Evolutionary conservation across 92 coral and sea anemone species (phyloP).

Genomic region (Zoanthus solanderi): DNA sequence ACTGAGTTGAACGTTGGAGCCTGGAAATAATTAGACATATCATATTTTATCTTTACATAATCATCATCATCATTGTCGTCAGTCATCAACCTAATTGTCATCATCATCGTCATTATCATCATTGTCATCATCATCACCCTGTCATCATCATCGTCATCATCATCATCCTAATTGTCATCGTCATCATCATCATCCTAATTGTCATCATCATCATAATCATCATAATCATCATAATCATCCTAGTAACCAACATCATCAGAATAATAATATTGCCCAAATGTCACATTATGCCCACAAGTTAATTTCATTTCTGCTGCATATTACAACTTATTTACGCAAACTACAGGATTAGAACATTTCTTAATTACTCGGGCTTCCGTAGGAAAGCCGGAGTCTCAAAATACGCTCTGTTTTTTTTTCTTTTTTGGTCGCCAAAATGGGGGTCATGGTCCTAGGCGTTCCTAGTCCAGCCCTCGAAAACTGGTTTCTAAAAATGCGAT

Average conservation of each 20-base stretch:
- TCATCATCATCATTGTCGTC: background rate
- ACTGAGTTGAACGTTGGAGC: conserved; percentile 88
- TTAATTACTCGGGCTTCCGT: too few relatives aligned
- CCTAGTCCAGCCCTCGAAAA: too few relatives aligned
- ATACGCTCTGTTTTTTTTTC: too few relatives aligned
- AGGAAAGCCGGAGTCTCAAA: too few relatives aligned
- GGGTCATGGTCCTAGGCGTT: too few relatives aligned
- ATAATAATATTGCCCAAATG: background rate
- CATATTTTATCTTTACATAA: background rate
- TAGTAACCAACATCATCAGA: background rate
- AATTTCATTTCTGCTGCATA: background rate
- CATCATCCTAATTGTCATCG: too few relatives aligned
- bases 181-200: too few relatives aligned
- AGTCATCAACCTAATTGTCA: too few relatives aligned
- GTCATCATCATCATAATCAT: too few relatives aligned
- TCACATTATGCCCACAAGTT: background rate
- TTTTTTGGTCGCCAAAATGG: too few relatives aligned
- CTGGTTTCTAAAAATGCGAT: too few relatives aligned
- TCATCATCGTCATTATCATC: background rate
- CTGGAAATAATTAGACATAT: conserved; percentile 40
- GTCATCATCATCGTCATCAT: background rate
- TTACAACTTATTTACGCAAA: background rate
- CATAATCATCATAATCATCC: too few relatives aligned
- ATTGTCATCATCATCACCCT: background rate
- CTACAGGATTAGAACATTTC: background rate